These are phyloP conservation scores for Chironomus riparius DNA, from an alignment of 2,888 invertebrate species.

Conservation along the genomic window DNA sequence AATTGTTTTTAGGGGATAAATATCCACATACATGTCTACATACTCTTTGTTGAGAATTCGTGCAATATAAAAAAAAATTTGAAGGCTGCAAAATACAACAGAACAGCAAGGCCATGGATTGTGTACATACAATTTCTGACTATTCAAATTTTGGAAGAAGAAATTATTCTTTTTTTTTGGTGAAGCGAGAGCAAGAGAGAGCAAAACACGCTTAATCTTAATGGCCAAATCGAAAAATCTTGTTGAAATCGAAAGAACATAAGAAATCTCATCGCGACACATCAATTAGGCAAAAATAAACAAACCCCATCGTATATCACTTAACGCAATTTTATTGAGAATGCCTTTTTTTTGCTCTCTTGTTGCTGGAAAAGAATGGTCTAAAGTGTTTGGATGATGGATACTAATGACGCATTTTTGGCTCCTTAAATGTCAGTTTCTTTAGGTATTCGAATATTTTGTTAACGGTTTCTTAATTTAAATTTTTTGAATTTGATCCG, in stretches of 20 bases:
- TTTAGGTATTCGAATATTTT: no score
- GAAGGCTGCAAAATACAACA: no score
- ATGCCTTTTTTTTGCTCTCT: background rate
- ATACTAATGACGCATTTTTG: no score
- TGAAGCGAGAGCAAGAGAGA: background rate
- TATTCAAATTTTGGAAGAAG: background rate
- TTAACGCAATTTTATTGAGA: background rate
- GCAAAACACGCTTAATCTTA: conserved; percentile 41
- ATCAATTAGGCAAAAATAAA: conserved; percentile 27
- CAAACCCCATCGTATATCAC: conserved; percentile 21
- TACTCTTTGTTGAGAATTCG: no score
- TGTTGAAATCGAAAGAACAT: conserved; percentile 43
- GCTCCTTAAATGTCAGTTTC: no score
- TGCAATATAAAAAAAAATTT: no score
- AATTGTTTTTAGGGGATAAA: background rate
- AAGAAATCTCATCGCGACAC: conserved; percentile 25
- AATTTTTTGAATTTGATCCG: no score
- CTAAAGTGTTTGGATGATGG: no score
- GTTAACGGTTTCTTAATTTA: no score
- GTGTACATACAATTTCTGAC: background rate
- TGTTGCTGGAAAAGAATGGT: background rate
- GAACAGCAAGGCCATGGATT: background rate
- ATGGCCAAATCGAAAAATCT: conserved; percentile 62
- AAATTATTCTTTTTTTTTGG: background rate
- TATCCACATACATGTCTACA: no score